These are phyloP conservation scores for Sebastes steindachneri DNA, from an alignment of 2,797 vertebrate species.

Conservation along the genomic window DNA sequence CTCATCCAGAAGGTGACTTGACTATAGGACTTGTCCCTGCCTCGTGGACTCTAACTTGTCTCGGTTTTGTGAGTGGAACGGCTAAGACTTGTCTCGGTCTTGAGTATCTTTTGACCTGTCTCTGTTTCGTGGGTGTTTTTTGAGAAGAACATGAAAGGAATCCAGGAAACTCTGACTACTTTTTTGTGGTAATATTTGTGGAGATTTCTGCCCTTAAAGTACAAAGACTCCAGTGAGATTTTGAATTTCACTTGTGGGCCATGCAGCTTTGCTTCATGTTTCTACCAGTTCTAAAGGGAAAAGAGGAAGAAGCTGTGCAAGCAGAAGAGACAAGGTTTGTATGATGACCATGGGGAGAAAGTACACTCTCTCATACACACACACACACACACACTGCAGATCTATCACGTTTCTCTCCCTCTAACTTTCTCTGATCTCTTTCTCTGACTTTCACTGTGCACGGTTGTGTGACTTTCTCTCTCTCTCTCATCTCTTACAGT, in stretches of 20 bases:
- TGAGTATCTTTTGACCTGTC: no score
- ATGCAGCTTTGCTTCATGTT: neutral
- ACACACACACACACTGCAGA: neutral
- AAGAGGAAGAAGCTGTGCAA: neutral
- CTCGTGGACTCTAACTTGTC: neutral
- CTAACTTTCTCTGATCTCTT: constrained; percentile 9
- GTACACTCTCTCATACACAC: neutral
- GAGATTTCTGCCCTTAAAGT: neutral
- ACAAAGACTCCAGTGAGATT: neutral
- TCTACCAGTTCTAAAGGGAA: neutral
- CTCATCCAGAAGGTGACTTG: neutral
- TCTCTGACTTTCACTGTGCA: neutral
- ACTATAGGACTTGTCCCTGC: neutral
- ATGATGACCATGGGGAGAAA: neutral
- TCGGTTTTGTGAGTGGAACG: neutral
- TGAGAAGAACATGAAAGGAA: neutral
- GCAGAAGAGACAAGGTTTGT: neutral
- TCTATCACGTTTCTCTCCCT: neutral
- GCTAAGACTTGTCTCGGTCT: neutral
- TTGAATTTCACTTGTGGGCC: neutral
- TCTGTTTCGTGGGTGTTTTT: neutral
- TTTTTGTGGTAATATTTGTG: neutral
- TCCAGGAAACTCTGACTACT: neutral
- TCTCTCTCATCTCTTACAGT: neutral
- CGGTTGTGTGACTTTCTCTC: neutral